phyloP scores from a whole-genome alignment of 2,797 vertebrate species.

The Silurus aristotelis region DNA sequence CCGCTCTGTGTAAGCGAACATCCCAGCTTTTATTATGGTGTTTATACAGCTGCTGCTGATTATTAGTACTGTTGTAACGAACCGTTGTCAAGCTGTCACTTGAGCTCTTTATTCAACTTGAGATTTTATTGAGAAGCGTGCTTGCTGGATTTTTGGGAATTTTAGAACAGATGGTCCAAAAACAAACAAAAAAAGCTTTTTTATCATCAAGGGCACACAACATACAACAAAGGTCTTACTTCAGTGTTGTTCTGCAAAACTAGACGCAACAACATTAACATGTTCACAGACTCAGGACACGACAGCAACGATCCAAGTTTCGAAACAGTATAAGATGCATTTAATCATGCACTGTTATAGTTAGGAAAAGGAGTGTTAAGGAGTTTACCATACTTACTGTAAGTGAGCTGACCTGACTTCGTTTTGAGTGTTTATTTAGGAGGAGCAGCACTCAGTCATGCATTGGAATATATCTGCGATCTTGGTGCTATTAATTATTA shows the following conservation, averaged over 20 bases:
- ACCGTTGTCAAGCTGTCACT: constrained; percentile 18
- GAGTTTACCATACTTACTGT: constrained; percentile 18
- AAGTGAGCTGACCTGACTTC: constrained; percentile 10
- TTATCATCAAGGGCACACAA: not conserved
- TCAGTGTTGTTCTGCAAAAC: too few relatives aligned
- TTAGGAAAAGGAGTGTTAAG: constrained; percentile 11
- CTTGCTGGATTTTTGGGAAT: not conserved
- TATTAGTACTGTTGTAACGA: constrained; percentile 33
- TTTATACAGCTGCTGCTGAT: constrained; percentile 45
- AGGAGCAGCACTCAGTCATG: constrained; percentile 50
- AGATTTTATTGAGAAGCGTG: constrained; percentile 1
- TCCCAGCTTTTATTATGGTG: constrained; percentile 14
- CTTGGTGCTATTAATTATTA: constrained; percentile 68
- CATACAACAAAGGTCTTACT: not conserved
- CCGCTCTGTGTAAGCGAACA: constrained; percentile 81
- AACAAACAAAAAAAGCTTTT: not conserved
- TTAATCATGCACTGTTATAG: not conserved
- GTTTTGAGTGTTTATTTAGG: constrained; percentile 62
- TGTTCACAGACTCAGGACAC: not conserved
- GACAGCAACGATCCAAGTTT: not conserved
- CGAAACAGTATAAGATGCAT: not conserved
- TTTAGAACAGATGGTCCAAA: not conserved
- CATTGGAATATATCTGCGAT: constrained; percentile 50
- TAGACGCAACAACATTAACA: not conserved
- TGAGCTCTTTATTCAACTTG: not conserved